Base-by-base conservation (phyloP, 2,888 invertebrate species). In the Rotaria sp. region DNA sequence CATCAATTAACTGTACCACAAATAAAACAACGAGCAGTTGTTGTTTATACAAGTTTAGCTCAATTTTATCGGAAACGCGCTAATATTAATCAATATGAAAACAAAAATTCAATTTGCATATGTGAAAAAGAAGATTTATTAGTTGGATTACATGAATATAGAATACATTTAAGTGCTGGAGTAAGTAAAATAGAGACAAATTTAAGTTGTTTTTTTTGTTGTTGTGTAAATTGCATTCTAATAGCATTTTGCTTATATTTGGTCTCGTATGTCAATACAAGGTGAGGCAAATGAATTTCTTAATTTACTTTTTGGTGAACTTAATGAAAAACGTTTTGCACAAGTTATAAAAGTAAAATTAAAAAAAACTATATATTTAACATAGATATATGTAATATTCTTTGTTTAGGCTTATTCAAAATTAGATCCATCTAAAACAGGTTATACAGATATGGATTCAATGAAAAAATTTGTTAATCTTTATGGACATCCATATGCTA, bases 381-480 rank as follows among this genome's bases (percentile, higher is more conserved):
- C 15, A 50, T 0, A 13, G 0, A 50, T 13, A 50, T 13, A 50
- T 3, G 10, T 50, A 50, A 13, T 50, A 13, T 50, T 50, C 15
- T 50, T 50, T 67, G 5, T n/a, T 26, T n/a, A 80, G 80, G 80
- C 80, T 11, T 80, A 80, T 80, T 26, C 26, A 26, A 41, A 45
- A 45, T 4, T 80, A 45, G 80, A 80, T 80, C 80, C 80, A 45
- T 45, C 45, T 1, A 80, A 80, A 80, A 80, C 80, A 45, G 80
- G 80, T n/a, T 45, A 80, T 45, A 80, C 80, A 41, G 8, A 26
- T 80, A 45, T 80, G 1, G 80, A 80, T 80, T n/a, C 41, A n/a
- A 80, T 80, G 45, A 80, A 80, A 45, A 80, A 80, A n/a, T 80
- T 80, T 45, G 41, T 80, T n/a, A 80, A 80, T 80, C 45, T 80